Evolutionary conservation across 92 coral and sea anemone genomes (phyloP).

Genomic region (Palythoa grandiflora): DNA sequence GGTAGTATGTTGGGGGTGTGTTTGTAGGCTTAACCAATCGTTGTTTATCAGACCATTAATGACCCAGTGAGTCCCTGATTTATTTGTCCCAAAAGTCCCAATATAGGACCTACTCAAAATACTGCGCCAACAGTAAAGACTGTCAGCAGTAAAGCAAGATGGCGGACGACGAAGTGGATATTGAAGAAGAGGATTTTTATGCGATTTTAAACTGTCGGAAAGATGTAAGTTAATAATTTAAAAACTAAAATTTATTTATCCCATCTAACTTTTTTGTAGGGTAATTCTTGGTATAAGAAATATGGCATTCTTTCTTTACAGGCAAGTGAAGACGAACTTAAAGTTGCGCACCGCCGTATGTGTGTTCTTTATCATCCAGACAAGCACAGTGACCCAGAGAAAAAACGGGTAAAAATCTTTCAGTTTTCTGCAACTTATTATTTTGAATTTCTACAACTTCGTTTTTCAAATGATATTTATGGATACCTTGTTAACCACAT

Average conservation of each 20-base stretch:
- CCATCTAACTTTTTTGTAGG: not conserved
- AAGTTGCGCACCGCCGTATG: constrained; percentile 92
- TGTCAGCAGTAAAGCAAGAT: constrained; percentile 74
- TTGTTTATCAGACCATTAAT: not conserved
- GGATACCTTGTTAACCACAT: no score
- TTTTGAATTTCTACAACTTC: no score
- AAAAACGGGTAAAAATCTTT: constrained; percentile 72
- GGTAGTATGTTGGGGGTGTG: constrained; percentile 34
- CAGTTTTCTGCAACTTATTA: not conserved
- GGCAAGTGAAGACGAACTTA: constrained; percentile 92
- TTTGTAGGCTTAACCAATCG: constrained; percentile 23
- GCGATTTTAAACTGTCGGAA: constrained; percentile 93
- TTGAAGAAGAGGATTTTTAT: constrained; percentile 83
- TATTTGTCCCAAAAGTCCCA: not conserved
- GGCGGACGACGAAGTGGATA: constrained; percentile 86
- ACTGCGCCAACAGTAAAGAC: constrained; percentile 37
- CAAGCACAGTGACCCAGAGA: constrained; percentile 84
- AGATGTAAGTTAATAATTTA: constrained; percentile 66
- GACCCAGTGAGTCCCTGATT: not conserved
- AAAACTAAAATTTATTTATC: no score
- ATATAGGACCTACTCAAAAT: not conserved
- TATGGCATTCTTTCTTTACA: constrained; percentile 20
- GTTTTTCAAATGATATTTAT: not conserved
- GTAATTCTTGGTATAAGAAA: not conserved
- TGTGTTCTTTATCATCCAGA: constrained; percentile 96